Evolutionary conservation across 1,140 invertebrate genomes (phyloP).

Genomic region (Drosophila jambulina): DNA sequence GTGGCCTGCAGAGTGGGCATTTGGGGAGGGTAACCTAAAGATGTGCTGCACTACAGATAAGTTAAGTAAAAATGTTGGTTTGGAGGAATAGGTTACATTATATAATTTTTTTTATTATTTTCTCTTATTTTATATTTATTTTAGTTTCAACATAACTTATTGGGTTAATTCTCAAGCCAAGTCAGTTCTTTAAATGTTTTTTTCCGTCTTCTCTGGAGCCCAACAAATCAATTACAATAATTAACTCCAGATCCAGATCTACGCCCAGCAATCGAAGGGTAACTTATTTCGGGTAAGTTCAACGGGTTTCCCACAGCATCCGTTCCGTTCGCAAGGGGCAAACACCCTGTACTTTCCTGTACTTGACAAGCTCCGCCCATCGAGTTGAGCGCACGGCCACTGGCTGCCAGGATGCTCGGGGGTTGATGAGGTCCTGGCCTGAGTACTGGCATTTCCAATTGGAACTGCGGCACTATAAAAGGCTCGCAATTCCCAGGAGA

Average conservation of each 20-base stretch:
- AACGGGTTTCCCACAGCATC: slow-evolving; percentile 61
- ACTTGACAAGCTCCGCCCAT: slow-evolving; percentile 72
- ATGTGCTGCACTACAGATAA: slow-evolving; percentile 7
- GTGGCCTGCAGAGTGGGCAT: neutral
- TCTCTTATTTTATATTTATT: neutral
- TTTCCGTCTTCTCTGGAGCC: neutral
- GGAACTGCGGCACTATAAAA: slow-evolving; percentile 74
- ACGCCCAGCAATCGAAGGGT: slow-evolving; percentile 3
- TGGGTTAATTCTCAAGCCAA: too few relatives aligned
- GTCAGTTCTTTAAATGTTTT: neutral
- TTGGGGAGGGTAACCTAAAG: neutral
- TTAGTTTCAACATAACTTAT: neutral
- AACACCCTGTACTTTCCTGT: slow-evolving; percentile 76
- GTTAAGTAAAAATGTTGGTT: neutral
- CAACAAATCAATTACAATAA: slow-evolving; percentile 18
- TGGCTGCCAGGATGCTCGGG: slow-evolving; percentile 59
- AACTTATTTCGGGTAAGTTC: slow-evolving; percentile 15
- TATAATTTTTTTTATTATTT: neutral
- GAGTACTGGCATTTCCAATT: slow-evolving; percentile 68
- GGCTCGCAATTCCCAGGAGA: slow-evolving; percentile 68
- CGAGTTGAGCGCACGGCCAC: slow-evolving; percentile 47
- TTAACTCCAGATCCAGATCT: slow-evolving; percentile 15
- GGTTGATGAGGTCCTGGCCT: slow-evolving; percentile 43
- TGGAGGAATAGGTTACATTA: neutral
- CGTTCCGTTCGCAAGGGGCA: slow-evolving; percentile 15